These are phyloP conservation scores for Hetaerina americana DNA, from an alignment of 1,140 invertebrate species.

Conservation along the genomic window DNA sequence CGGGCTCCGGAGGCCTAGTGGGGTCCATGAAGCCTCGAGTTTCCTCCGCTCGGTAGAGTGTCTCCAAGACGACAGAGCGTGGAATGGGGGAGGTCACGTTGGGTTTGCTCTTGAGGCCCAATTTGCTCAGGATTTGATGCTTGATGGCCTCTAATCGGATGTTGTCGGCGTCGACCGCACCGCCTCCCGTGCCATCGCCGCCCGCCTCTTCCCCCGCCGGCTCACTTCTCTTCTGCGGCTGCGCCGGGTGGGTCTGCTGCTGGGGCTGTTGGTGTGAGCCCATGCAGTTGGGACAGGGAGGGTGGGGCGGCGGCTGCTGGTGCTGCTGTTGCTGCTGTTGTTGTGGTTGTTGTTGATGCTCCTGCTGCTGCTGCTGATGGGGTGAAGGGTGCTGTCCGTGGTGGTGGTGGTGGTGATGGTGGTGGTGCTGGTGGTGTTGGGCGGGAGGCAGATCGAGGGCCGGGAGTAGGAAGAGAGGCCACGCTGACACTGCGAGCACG, in stretches of 20 bases:
- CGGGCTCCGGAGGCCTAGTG: constrained; percentile 27
- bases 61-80: constrained; percentile 51
- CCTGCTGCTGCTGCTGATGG: background rate
- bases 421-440: constrained; percentile 3
- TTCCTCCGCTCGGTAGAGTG: constrained; percentile 47
- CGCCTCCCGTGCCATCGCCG: constrained; percentile 3
- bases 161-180: constrained; percentile 35
- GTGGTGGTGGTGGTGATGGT: constrained; percentile 3
- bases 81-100: constrained; percentile 54
- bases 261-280: background rate
- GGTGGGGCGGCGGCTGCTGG: background rate
- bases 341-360: background rate
- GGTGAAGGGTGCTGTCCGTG: background rate
- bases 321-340: background rate
- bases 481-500: background rate
- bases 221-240: background rate
- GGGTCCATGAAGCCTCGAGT: constrained; percentile 17
- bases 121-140: constrained; percentile 57
- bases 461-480: background rate
- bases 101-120: constrained; percentile 50
- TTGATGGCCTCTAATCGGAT: constrained; percentile 61
- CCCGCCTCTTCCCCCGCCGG: background rate
- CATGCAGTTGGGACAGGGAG: background rate
- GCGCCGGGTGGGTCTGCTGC: background rate
- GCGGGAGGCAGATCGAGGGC: background rate